Conservation (phyloP, 1,140 invertebrate genomes). For the Ladona fulva region DNA sequence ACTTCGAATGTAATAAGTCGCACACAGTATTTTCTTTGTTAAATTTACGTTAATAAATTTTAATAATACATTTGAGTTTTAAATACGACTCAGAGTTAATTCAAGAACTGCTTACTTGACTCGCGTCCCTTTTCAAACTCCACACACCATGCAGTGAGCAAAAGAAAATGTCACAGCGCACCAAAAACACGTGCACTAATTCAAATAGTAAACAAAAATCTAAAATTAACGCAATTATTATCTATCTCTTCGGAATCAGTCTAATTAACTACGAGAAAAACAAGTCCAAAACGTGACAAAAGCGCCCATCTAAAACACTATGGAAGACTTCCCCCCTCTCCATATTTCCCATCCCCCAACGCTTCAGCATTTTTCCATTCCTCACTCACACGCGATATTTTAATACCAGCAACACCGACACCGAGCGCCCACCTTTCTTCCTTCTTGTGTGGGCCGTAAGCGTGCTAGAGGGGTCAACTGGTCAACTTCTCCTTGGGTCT, state of each 20-base stretch:
- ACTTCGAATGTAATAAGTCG: neutral
- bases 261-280: slow-evolving; percentile 10
- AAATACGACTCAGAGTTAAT: slow-evolving; percentile 3
- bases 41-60: slow-evolving; percentile 2
- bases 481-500: slow-evolving; percentile 40
- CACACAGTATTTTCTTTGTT: slow-evolving; percentile 1
- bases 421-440: slow-evolving; percentile 35
- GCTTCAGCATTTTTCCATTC: slow-evolving; percentile 27
- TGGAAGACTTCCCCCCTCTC: slow-evolving; percentile 5
- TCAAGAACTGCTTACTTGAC: slow-evolving; percentile 15
- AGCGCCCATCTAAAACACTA: slow-evolving; percentile 5
- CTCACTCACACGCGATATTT: slow-evolving; percentile 23
- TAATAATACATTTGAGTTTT: neutral
- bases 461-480: slow-evolving; percentile 39
- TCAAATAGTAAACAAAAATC: slow-evolving; percentile 8
- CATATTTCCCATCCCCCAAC: slow-evolving; percentile 2
- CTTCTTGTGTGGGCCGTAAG: slow-evolving; percentile 33
- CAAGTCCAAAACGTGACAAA: slow-evolving; percentile 11
- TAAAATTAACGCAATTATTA: neutral
- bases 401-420: slow-evolving; percentile 23
- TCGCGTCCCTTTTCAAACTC: slow-evolving; percentile 16
- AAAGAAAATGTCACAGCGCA: slow-evolving; percentile 9
- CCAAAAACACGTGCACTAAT: slow-evolving; percentile 9
- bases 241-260: neutral
- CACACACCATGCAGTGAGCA: slow-evolving; percentile 12